Evolutionary conservation across 2,888 invertebrate species (phyloP), one percentile per base, ranked within the genome.

Genomic region (Gerris lacustris): DNA sequence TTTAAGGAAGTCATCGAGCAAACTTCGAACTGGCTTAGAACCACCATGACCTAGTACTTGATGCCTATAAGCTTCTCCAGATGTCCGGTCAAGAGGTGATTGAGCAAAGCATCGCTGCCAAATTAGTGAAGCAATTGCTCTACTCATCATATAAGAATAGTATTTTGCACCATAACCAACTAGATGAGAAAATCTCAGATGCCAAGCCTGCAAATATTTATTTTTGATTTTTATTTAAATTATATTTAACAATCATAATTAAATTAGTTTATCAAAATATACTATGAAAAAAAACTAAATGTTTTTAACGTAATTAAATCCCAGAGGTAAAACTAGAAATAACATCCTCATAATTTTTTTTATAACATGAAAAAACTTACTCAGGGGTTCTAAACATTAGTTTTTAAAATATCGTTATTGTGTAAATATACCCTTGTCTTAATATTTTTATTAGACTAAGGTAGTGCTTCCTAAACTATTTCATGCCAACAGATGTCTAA

Each of bases 111-210:
- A 88, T 31, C 86, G 86, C 79, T 91, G 89, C 97, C 97, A 98
- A 74, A 96, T 92, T 83, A 90, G 89, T 71, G 94, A 91, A 0
- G 97, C 96, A 68, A 96, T 87, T 7, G 96, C 94, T 77, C 93
- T 86, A 0, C 98, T 97, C 78, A 97, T 91, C 74, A 99, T 83
- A 82, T 99, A 99, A 0, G 98, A 92, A 81, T 98, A 99, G 82
- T 99, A 99, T 81, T 96, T 97, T 0, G 97, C 97, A 63, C 99
- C 99, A 81, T 99, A 99, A 1, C 97, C 96, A 6, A 97, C 92
- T 70, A 99, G 83, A 82, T 99, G 99, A 73, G 94, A 92, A 83
- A 99, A 99, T 72, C 97, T 85, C 77, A 94, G 85, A 78, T 97
- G 96, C 96, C 96, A 97, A 1, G 96, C 94, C 86, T 91, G 78